Conservation (phyloP, 2,888 invertebrate species). For the Drosophila formosana region DNA sequence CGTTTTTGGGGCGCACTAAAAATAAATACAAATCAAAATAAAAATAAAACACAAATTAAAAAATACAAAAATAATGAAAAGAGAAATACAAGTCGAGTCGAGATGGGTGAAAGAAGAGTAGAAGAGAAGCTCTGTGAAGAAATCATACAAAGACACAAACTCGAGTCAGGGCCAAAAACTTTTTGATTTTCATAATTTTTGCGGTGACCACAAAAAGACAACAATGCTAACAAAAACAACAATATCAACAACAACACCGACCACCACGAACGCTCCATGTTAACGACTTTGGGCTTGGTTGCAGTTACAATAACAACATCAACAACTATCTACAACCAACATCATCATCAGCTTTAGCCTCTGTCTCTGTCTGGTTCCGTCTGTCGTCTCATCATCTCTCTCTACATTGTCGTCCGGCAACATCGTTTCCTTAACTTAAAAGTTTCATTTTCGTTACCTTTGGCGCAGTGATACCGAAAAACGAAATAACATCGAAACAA, state of each 20-base stretch:
- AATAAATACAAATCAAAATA: conserved; percentile 56
- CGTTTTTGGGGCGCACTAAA: conserved; percentile 69
- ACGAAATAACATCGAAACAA: conserved; percentile 66
- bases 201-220: conserved; percentile 74
- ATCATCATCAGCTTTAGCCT: conserved; percentile 3
- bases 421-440: conserved; percentile 70
- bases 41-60: conserved; percentile 45
- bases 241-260: conserved; percentile 56
- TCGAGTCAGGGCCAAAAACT: conserved; percentile 71
- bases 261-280: conserved; percentile 70
- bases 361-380: conserved; percentile 16
- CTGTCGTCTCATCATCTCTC: conserved; percentile 24
- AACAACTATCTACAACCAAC: neutral
- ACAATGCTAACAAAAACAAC: conserved; percentile 41
- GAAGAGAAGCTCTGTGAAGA: conserved; percentile 36
- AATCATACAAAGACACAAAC: conserved; percentile 70
- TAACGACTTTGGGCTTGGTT: conserved; percentile 71
- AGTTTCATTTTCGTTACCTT: conserved; percentile 78
- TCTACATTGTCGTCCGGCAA: conserved; percentile 55
- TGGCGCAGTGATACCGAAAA: conserved; percentile 72
- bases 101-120: conserved; percentile 44
- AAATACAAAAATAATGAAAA: conserved; percentile 34
- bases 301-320: conserved; percentile 23
- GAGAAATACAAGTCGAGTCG: conserved; percentile 55
- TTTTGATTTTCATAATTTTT: conserved; percentile 81